A percentile compares a stretch with the other conserved stretches of the same genome.
phyloP scores from a whole-genome alignment of 2,888 invertebrate species.

The Boloria selene region DNA sequence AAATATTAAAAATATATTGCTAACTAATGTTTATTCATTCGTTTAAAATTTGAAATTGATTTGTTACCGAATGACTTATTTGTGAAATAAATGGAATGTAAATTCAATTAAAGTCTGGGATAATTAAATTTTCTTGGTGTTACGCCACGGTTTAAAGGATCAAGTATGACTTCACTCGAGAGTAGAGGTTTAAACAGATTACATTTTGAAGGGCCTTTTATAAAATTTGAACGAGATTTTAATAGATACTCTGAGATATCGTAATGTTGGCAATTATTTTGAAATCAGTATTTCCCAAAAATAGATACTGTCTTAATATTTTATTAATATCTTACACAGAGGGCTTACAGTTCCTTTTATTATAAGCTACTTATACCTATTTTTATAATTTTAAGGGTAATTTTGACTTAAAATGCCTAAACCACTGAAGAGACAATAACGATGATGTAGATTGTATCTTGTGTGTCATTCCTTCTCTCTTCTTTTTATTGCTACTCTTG shows the following conservation, averaged over 20 bases:
- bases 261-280: not conserved
- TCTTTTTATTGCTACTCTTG: no score
- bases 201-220: conserved; percentile 29
- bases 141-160: conserved; percentile 21
- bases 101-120: conserved; percentile 63
- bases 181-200: conserved; percentile 37
- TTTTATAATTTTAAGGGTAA: no score
- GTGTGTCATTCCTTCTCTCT: no score
- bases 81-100: conserved; percentile 56
- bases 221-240: conserved; percentile 20
- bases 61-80: conserved; percentile 45
- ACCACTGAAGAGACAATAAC: no score
- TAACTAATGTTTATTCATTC: no score
- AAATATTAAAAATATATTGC: no score
- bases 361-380: no score
- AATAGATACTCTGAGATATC: not conserved
- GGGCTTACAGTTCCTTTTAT: no score
- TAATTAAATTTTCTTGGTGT: conserved; percentile 32
- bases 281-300: not conserved
- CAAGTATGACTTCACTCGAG: conserved; percentile 33
- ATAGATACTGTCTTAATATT: not conserved
- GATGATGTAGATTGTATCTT: no score
- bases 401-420: no score
- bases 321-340: no score
- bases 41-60: no score